Conservation (phyloP, 2,113 vertebrate species). For the Petaurus breviceps region DNA sequence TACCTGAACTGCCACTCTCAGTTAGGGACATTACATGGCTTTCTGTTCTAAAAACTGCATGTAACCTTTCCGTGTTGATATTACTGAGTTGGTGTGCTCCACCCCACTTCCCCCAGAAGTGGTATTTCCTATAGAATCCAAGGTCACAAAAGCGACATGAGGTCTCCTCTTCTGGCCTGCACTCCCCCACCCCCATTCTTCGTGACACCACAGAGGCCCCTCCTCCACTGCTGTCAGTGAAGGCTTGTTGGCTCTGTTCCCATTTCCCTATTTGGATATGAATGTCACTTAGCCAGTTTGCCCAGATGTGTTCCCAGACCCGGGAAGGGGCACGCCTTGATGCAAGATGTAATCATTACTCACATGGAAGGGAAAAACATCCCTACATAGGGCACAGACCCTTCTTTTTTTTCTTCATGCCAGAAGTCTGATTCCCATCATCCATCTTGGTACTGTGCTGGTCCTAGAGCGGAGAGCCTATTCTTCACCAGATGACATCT, state of each 20-base stretch:
- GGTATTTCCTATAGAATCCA: neutral
- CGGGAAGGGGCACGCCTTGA: conserved; percentile 66
- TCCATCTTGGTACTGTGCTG: conserved; percentile 14
- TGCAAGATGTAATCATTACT: conserved; percentile 62
- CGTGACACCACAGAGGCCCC: neutral
- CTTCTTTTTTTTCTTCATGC: neutral
- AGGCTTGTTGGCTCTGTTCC: conserved; percentile 43
- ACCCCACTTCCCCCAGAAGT: neutral
- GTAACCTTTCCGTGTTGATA: neutral
- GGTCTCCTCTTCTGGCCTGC: neutral
- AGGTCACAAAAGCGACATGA: neutral
- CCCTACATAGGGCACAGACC: neutral
- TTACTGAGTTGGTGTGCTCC: neutral
- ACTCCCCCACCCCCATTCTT: neutral
- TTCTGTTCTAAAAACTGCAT: neutral
- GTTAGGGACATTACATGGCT: neutral
- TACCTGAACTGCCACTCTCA: neutral
- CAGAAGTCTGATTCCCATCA: conserved; percentile 6
- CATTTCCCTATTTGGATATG: conserved; percentile 71
- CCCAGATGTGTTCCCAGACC: conserved; percentile 68
- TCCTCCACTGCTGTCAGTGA: conserved; percentile 10
- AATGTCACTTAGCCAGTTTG: conserved; percentile 79
- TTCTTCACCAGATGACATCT: conserved; percentile 13
- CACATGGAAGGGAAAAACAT: conserved; percentile 37
- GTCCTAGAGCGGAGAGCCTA: neutral